These are phyloP conservation scores for Drepana falcataria DNA, from an alignment of 2,888 invertebrate species.

Conservation along the genomic window DNA sequence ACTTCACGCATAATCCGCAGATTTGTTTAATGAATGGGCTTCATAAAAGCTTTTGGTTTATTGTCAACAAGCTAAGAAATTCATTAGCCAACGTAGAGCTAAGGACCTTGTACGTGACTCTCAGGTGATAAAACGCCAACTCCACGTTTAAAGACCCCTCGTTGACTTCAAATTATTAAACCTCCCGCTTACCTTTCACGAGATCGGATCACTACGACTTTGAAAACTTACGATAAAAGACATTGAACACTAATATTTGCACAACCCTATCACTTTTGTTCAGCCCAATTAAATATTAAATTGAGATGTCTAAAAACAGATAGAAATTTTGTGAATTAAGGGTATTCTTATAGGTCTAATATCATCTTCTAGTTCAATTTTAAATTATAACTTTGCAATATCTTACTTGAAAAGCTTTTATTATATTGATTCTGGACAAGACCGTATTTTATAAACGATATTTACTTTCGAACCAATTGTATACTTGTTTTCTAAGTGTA, in stretches of 20 bases:
- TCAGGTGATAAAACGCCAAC: slow-evolving; percentile 50
- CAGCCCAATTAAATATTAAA: neutral
- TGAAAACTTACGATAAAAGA: neutral
- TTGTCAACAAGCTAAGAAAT: slow-evolving; percentile 67
- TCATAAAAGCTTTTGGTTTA: slow-evolving; percentile 65
- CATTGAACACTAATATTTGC: neutral
- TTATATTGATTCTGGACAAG: no score
- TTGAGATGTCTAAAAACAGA: neutral
- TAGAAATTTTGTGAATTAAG: neutral
- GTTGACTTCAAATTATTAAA: slow-evolving; percentile 47
- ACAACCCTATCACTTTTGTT: neutral
- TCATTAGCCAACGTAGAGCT: slow-evolving; percentile 53
- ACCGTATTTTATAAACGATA: no score
- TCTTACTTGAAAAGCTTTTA: no score
- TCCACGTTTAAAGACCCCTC: slow-evolving; percentile 37
- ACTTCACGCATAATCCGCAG: slow-evolving; percentile 59
- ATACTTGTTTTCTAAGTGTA: no score
- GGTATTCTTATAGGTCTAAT: neutral
- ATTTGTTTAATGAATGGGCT: slow-evolving; percentile 57
- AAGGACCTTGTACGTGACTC: slow-evolving; percentile 55
- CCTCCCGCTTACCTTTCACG: neutral
- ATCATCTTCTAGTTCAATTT: no score
- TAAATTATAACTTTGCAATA: no score
- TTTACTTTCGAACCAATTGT: no score
- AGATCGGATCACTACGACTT: neutral